phyloP scores from a whole-genome alignment of 92 coral and sea anemone genomes.

The Chrysogorgia sp. region DNA sequence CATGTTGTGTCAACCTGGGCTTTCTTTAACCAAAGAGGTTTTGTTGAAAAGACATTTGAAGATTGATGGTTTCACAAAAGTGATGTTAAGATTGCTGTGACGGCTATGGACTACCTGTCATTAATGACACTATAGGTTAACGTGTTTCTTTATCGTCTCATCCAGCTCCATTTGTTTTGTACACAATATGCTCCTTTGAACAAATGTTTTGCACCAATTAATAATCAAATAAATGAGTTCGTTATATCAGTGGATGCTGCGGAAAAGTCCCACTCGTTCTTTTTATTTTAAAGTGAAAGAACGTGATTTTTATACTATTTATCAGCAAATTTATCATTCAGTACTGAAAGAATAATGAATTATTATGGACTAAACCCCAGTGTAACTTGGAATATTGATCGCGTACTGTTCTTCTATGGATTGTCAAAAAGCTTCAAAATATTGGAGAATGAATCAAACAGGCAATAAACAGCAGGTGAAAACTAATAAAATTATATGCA shows the following conservation, averaged over 20 bases:
- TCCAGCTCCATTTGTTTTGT: not conserved
- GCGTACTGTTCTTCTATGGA: not conserved
- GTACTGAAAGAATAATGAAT: too few species aligned
- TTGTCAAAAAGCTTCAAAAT: too few species aligned
- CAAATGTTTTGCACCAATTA: not conserved
- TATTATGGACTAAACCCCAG: too few species aligned
- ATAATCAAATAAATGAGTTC: not conserved
- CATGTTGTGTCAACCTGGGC: slow-evolving; percentile 14
- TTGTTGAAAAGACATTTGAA: slow-evolving; percentile 20
- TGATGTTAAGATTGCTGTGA: slow-evolving; percentile 5
- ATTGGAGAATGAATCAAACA: too few species aligned
- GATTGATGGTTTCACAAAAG: slow-evolving; percentile 33
- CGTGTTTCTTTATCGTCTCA: not conserved
- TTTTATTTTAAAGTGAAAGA: not conserved
- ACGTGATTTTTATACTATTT: not conserved
- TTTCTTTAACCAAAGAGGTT: slow-evolving; percentile 23
- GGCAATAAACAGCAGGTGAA: not conserved
- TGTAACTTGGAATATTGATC: not conserved
- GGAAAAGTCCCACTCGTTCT: not conserved
- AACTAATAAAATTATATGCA: not conserved
- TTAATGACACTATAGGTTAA: not conserved
- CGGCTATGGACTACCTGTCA: not conserved
- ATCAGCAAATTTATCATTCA: too few species aligned
- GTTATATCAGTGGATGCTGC: not conserved
- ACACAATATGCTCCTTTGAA: not conserved